These are phyloP conservation scores for Morpho deidamia DNA, from an alignment of 2,888 invertebrate species.

Conservation along the genomic window DNA sequence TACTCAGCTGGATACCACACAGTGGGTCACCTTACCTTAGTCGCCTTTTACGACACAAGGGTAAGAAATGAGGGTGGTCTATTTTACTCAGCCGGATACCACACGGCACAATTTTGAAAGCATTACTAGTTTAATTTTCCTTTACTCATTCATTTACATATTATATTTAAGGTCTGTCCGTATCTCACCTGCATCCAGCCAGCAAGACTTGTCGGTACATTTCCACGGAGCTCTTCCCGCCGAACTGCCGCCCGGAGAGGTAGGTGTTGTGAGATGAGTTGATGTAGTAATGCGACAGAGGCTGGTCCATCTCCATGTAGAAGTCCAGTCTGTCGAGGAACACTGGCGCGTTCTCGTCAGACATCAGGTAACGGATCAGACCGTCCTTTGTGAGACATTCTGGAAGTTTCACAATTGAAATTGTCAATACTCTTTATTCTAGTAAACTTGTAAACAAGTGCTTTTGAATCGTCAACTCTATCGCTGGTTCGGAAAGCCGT, in stretches of 20 bases:
- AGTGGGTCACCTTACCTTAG: no score
- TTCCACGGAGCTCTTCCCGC: slow-evolving; percentile 98
- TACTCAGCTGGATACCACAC: no score
- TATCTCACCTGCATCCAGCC: slow-evolving; percentile 93
- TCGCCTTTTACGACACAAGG: no score
- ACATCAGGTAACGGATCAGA: slow-evolving; percentile 98
- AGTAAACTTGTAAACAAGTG: no score
- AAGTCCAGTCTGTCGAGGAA: slow-evolving; percentile 98
- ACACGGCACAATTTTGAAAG: no score
- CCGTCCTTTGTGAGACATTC: slow-evolving; percentile 95
- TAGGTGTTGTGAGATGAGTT: slow-evolving; percentile 99
- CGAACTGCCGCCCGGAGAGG: slow-evolving; percentile 96
- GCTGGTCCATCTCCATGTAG: slow-evolving; percentile 99
- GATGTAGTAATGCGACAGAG: slow-evolving; percentile 98
- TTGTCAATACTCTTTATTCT: no score
- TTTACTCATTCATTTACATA: background rate
- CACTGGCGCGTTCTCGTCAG: slow-evolving; percentile 99
- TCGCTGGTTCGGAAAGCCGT: no score
- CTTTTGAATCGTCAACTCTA: no score
- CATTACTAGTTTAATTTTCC: no score
- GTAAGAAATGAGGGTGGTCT: no score
- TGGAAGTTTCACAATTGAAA: slow-evolving; percentile 48
- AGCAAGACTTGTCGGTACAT: slow-evolving; percentile 98
- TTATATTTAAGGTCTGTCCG: no score
- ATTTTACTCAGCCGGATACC: no score